Evolutionary conservation across 2,888 invertebrate genomes (phyloP), one percentile per base, ranked within the genome.

Genomic region (Nymphalis polychloros): DNA sequence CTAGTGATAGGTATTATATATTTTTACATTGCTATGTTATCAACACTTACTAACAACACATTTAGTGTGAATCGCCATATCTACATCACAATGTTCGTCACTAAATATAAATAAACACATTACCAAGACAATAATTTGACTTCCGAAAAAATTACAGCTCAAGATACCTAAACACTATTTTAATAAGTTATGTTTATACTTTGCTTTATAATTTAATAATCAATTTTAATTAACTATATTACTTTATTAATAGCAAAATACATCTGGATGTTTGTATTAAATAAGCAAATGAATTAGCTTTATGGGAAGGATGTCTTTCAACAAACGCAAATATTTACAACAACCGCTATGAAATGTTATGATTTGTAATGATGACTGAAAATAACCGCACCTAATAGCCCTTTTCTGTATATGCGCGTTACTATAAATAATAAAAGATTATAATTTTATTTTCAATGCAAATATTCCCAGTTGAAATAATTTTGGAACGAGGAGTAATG

Each of bases 11-110:
- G 55, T 68, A 61, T 48, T 69, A 59, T 69, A 68, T 69, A 68
- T 65, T 69, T 69, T 62, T 41, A 69, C 66, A 72, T 53, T 66
- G 67, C 67, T 69, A 67, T 57, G 67, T 60, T 73, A 75, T 73
- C 70, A 48, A 63, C 63, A 67, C 69, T 59, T 61, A 53, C 64
- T 50, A 71, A 69, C 62, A 47, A 63, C 61, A 65, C 63, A 63
- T 66, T 67, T 70, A 66, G 68, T 73, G 71, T 71, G 68, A 64
- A 68, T 59, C 59, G 67, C 72, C 73, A 69, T 67, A 72, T 68
- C 67, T 75, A 66, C 76, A 75, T 76, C 76, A 78, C 31, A 55
- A 72, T 72, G 63, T 62, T 61, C 63, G 74, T 55, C 53, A 55
- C 31, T 6, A 8, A 55, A 27, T 31, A 75, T 71, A 68, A 67